Conservation (phyloP, 2,113 vertebrate genomes). For the Tylochromis polylepis region DNA sequence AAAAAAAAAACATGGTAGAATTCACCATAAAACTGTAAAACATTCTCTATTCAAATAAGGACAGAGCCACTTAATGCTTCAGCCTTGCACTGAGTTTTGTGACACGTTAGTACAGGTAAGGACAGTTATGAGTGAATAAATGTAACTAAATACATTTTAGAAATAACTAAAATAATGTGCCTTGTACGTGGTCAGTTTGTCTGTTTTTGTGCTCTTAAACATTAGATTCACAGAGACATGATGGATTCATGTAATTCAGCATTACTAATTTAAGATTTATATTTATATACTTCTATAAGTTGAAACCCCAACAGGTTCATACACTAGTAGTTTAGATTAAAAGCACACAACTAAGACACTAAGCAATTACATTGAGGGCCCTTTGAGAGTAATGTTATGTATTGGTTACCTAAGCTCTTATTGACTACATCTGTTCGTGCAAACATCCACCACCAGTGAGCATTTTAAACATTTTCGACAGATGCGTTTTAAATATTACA, state of each 20-base stretch:
- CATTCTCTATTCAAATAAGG: background rate
- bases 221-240: background rate
- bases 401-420: background rate
- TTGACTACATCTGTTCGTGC: background rate
- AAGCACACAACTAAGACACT: background rate
- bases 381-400: rapidly evolving
- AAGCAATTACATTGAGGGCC: background rate
- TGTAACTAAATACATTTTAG: background rate
- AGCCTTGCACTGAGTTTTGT: background rate
- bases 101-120: background rate
- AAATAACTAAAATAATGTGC: background rate
- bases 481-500: background rate
- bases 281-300: background rate
- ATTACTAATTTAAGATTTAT: background rate
- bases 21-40: background rate
- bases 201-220: background rate
- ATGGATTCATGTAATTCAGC: background rate
- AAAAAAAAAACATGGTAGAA: background rate
- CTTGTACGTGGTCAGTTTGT: rapidly evolving
- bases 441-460: background rate
- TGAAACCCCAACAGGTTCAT: background rate
- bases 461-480: background rate
- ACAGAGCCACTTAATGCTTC: background rate
- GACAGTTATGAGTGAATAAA: background rate
- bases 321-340: background rate